These are phyloP conservation scores for Chrysopilus asiliformis DNA, from an alignment of 2,888 invertebrate species.

Conservation along the genomic window DNA sequence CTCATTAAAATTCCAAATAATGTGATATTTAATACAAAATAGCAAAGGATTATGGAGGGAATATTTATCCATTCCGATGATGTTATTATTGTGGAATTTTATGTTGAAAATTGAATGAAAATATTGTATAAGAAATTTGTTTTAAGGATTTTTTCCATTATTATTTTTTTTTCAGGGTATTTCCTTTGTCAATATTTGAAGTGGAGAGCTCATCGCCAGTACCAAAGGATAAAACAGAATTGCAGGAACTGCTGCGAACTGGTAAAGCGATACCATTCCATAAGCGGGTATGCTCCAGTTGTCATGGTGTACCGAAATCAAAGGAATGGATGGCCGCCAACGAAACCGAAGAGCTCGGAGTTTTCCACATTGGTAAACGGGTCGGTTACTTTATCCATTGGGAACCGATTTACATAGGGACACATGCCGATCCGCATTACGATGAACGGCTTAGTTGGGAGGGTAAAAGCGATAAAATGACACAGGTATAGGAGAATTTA, in stretches of 20 bases:
- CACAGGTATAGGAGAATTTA: no score
- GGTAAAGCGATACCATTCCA: slow-evolving; percentile 83
- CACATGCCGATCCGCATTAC: slow-evolving; percentile 74
- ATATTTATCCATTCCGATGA: no score
- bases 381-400: slow-evolving; percentile 67
- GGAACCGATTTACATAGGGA: slow-evolving; percentile 91
- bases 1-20: no score
- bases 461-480: slow-evolving; percentile 91
- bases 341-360: slow-evolving; percentile 54
- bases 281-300: slow-evolving; percentile 75
- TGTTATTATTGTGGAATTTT: neutral
- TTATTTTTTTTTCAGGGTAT: slow-evolving; percentile 47
- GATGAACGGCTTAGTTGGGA: slow-evolving; percentile 91
- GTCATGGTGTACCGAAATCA: slow-evolving; percentile 76
- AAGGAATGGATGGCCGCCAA: slow-evolving; percentile 69
- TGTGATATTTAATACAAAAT: no score
- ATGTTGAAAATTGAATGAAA: neutral
- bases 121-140: neutral
- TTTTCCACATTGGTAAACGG: slow-evolving; percentile 75
- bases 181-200: slow-evolving; percentile 81
- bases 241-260: slow-evolving; percentile 56
- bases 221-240: slow-evolving; percentile 59
- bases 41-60: no score
- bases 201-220: slow-evolving; percentile 51
- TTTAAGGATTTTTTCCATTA: slow-evolving; percentile 1